Conservation (phyloP, 2,113 vertebrate species). For the Dissostichus mawsoni region DNA sequence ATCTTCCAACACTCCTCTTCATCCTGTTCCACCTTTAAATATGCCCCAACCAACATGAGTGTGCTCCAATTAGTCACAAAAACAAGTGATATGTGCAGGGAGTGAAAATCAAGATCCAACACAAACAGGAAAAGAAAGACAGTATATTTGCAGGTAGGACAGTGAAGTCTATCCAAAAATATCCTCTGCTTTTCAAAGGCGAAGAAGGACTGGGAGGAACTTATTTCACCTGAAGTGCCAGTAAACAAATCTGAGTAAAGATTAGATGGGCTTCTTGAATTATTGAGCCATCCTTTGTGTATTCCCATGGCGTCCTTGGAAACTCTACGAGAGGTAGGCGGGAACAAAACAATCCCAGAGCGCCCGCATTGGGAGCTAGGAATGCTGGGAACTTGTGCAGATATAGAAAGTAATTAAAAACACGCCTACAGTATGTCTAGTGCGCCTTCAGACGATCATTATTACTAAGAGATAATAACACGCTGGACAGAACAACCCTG, state of each 20-base stretch:
- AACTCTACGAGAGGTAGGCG: conserved; percentile 41
- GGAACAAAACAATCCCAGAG: conserved; percentile 37
- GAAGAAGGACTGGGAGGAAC: conserved; percentile 8
- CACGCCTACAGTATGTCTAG: conserved; percentile 47
- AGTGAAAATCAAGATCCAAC: neutral
- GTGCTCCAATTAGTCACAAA: neutral
- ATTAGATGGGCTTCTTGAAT: conserved; percentile 55
- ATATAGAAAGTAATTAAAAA: conserved; percentile 64
- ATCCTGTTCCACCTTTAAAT: conserved; percentile 13
- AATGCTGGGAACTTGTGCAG: conserved; percentile 23
- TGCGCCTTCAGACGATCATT: conserved; percentile 32
- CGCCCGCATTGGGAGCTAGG: conserved; percentile 26
- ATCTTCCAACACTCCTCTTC: conserved; percentile 10
- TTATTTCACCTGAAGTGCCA: conserved; percentile 20
- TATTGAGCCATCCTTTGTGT: conserved; percentile 39
- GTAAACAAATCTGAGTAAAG: conserved; percentile 19
- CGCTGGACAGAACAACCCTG: conserved; percentile 34
- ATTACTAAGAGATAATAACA: conserved; percentile 50
- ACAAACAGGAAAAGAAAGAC: conserved; percentile 10
- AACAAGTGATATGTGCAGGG: neutral
- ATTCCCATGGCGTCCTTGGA: conserved; percentile 58
- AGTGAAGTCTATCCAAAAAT: conserved; percentile 34
- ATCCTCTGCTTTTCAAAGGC: conserved; percentile 41
- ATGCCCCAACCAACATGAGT: neutral
- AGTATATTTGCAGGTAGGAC: conserved; percentile 9